A percentile compares a stretch with the other conserved stretches of the same genome.
These are phyloP conservation scores for Sebastes diaconus DNA, from an alignment of 2,797 vertebrate genomes.

Conservation along the genomic window DNA sequence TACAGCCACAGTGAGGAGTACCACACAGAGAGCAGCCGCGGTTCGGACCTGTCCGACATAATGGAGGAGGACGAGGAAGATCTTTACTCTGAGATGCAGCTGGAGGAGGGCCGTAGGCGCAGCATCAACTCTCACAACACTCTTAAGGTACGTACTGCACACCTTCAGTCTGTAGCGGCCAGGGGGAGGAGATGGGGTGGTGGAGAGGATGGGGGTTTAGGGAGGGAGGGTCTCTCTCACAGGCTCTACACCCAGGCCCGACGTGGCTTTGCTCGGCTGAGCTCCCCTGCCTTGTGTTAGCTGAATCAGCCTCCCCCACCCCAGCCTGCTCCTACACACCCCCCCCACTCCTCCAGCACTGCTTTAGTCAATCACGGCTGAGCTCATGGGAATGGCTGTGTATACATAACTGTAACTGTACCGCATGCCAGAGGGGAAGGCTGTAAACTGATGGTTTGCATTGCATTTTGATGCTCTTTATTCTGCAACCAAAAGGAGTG, in stretches of 20 bases:
- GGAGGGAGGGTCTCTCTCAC: constrained; percentile 18
- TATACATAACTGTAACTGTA: constrained; percentile 8
- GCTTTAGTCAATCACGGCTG: constrained; percentile 63
- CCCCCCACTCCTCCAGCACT: constrained; percentile 15
- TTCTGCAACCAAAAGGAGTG: not conserved
- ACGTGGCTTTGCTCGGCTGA: constrained; percentile 66
- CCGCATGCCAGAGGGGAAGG: constrained; percentile 54
- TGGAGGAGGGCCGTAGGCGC: constrained; percentile 93
- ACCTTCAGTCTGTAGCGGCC: constrained; percentile 5
- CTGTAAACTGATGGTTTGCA: constrained; percentile 32
- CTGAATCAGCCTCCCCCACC: constrained; percentile 29
- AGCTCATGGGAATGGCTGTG: constrained; percentile 61
- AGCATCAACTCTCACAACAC: constrained; percentile 92
- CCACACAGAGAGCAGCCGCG: constrained; percentile 96
- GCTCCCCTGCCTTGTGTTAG: constrained; percentile 27
- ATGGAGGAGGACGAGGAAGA: constrained; percentile 99
- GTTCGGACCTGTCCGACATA: constrained; percentile 97
- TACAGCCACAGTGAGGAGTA: constrained; percentile 95
- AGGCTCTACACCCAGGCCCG: constrained; percentile 48
- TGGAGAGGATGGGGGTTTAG: not conserved
- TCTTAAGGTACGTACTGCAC: constrained; percentile 88
- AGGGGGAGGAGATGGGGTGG: not conserved
- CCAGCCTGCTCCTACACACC: constrained; percentile 38
- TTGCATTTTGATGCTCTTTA: constrained; percentile 27
- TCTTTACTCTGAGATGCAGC: constrained; percentile 96